phyloP scores from a whole-genome alignment of 2,113 vertebrate genomes.

The Ceyx cyanopectus region DNA sequence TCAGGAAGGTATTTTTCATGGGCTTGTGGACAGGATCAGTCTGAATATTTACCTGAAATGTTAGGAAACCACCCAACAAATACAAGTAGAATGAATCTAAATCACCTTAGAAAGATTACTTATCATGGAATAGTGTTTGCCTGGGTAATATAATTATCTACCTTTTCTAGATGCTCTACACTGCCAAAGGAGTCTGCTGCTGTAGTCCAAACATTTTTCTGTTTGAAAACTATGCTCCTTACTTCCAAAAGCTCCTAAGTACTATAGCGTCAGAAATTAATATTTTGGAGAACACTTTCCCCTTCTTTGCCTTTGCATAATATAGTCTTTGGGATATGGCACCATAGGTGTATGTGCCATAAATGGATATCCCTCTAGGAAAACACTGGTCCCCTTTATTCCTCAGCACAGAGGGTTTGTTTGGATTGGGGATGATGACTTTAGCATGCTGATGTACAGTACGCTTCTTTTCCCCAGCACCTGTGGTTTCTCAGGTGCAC shows the following conservation, averaged over 20 bases:
- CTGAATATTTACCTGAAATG: neutral
- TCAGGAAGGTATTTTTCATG: neutral
- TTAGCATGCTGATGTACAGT: neutral
- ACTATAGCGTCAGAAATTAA: neutral
- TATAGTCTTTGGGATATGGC: neutral
- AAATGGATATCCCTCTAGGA: neutral
- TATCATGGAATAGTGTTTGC: neutral
- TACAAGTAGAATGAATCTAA: neutral
- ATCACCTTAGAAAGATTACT: neutral
- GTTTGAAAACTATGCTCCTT: neutral
- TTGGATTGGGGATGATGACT: neutral
- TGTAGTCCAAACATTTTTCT: neutral
- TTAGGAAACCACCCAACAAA: neutral
- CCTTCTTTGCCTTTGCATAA: neutral
- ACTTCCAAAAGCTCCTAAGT: neutral
- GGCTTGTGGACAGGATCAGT: neutral
- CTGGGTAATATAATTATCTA: neutral
- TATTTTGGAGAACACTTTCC: neutral
- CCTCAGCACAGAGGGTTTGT: neutral
- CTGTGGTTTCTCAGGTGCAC: neutral
- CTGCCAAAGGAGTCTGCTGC: neutral
- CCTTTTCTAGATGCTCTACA: neutral
- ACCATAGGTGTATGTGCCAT: rapidly evolving
- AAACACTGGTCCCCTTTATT: neutral
- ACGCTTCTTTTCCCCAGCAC: neutral